Conservation (phyloP, 2,113 vertebrate genomes). For the Xyliphius kryptos region DNA sequence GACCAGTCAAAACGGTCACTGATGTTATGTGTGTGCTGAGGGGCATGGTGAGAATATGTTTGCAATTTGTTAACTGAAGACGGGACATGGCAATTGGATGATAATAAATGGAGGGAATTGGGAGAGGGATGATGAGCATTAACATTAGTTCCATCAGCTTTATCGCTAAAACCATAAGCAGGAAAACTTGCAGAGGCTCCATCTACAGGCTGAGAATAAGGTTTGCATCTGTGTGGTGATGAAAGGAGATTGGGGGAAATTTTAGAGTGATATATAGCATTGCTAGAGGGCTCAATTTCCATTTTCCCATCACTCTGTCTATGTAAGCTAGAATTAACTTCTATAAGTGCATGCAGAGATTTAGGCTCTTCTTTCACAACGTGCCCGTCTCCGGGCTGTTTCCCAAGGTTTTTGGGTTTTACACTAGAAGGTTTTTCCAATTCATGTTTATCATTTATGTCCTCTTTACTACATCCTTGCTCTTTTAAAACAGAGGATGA, state of each 20-base stretch:
- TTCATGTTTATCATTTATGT: constrained; percentile 54
- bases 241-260: constrained; percentile 55
- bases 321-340: constrained; percentile 54
- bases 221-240: constrained; percentile 57
- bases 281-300: constrained; percentile 44
- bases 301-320: constrained; percentile 46
- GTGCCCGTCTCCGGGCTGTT: constrained; percentile 46
- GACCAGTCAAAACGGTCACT: constrained; percentile 56
- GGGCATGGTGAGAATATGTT: constrained; percentile 56
- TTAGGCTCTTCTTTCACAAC: constrained; percentile 49
- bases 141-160: constrained; percentile 55
- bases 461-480: constrained; percentile 54
- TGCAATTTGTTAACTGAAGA: constrained; percentile 56
- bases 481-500: constrained; percentile 43
- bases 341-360: constrained; percentile 47
- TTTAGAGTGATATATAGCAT: constrained; percentile 42
- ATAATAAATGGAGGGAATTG: constrained; percentile 54
- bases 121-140: constrained; percentile 56
- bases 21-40: constrained; percentile 56
- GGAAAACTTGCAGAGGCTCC: constrained; percentile 49
- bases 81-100: constrained; percentile 50
- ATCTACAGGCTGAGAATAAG: constrained; percentile 60
- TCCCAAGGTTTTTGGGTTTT: constrained; percentile 26
- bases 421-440: constrained; percentile 48
- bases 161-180: constrained; percentile 58